Evolutionary conservation across 2,797 vertebrate species (phyloP), one percentile per base, ranked within the genome.

Genomic region (Sebastiscus tertius): DNA sequence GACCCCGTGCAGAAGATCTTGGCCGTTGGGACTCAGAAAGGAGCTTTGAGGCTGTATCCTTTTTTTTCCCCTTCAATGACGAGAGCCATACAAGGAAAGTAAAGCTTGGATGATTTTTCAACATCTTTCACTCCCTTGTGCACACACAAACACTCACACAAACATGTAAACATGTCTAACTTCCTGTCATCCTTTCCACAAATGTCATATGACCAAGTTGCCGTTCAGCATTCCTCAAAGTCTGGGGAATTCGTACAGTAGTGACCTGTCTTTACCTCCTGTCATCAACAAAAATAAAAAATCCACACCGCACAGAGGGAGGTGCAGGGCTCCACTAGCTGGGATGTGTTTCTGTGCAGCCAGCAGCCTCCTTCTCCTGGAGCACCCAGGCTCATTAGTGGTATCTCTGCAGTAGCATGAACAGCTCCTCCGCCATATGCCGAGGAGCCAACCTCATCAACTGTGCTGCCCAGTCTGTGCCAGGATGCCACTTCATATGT

Each of bases 1-100:
- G 98, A 99, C 96, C 98, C 98, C 0, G 98, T 99, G 74, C 98
- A 99, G 97, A 99, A 99, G 96, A 99, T 99, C 93, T 89, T 99
- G 93, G 98, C 97, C 33, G 88, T 99, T 11, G 98, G 98, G 92
- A 99, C 98, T 84, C 97, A 98, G 93, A 95, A 92, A 83, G 98
- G 98, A 96, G 97, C 98, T 84, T 91, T 99, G 87, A 96, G 98
- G 91, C 97, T 99, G 98, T 99, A 99, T 99, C 98, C 98, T 99
- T 99, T 96, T 31, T 33, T 70, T 68, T 71, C 49, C 3, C 73
- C 52, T 39, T 6, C 22, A 65, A 77, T 9, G 56, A 73, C 60
- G 31, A 67, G 26, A 79, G 27, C 18, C 42, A 62, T 6, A 26
- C 12, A 27, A 83, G 73, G 76, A 88, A 85, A 84, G 80, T 68